Conservation (phyloP, 2,888 invertebrate genomes). For the Pandemis cinnamomeana region DNA sequence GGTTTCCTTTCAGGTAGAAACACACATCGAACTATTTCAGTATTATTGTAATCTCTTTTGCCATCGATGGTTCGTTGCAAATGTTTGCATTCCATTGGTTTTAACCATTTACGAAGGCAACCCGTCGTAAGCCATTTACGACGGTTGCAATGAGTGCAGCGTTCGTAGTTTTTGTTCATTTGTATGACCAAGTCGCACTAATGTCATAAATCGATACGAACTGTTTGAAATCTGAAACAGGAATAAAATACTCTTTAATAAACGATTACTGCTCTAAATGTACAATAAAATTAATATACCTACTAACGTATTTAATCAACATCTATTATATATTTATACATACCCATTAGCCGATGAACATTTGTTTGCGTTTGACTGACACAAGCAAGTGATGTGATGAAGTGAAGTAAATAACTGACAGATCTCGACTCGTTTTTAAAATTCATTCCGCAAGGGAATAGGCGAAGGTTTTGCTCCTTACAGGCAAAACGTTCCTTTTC, state of each 20-base stretch:
- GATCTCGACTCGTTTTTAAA: too few species aligned
- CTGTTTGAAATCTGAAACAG: background rate
- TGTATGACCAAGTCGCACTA: conserved; percentile 34
- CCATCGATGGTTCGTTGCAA: conserved; percentile 75
- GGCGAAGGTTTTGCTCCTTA: too few species aligned
- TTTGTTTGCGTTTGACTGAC: too few species aligned
- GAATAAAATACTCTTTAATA: background rate
- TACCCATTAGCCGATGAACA: background rate
- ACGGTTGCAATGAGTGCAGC: conserved; percentile 77
- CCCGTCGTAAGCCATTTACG: conserved; percentile 79
- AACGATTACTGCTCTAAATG: background rate
- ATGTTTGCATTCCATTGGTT: conserved; percentile 82
- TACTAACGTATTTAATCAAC: background rate
- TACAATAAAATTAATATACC: background rate
- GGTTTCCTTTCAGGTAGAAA: conserved; percentile 73
- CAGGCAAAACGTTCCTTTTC: too few species aligned
- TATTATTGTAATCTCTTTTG: conserved; percentile 73
- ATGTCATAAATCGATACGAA: conserved; percentile 3
- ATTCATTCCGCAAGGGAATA: too few species aligned
- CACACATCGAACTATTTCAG: conserved; percentile 75
- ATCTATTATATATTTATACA: background rate
- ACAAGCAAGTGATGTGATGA: too few species aligned
- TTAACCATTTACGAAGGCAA: conserved; percentile 80
- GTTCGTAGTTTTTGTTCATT: conserved; percentile 81
- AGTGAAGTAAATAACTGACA: too few species aligned